Percentiles rank a stretch among this genome's conserved stretches.
These are phyloP conservation scores for Tenodera sinensis DNA, from an alignment of 2,888 invertebrate genomes.

Conservation along the genomic window DNA sequence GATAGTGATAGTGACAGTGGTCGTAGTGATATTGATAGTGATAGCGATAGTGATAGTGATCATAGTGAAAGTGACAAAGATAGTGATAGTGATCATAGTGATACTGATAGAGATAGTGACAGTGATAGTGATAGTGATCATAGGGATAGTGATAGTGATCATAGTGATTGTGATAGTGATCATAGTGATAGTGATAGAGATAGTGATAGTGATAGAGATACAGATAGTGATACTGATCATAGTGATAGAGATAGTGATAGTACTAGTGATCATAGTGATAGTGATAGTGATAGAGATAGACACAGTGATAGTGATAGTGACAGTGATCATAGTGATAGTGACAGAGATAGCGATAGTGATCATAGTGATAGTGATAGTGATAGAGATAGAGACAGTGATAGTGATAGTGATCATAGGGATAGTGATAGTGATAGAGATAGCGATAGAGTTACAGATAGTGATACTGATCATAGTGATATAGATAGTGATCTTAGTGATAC, in stretches of 20 bases:
- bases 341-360: not conserved
- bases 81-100: not conserved
- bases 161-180: not conserved
- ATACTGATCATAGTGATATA: conserved; percentile 8
- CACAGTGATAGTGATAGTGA: no score
- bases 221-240: not conserved
- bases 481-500: conserved; percentile 9
- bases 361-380: not conserved
- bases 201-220: not conserved
- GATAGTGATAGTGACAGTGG: no score
- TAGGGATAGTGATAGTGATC: no score
- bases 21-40: no score
- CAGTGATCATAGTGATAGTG: not conserved
- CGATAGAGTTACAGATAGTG: conserved; percentile 3
- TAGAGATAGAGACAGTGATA: no score
- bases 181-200: not conserved
- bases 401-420: not conserved
- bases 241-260: not conserved
- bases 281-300: not conserved
- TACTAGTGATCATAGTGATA: not conserved
- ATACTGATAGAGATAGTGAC: not conserved
- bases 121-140: no score
- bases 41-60: no score
- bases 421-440: conserved; percentile 4
- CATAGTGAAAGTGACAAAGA: no score